Evolutionary conservation across 2,888 invertebrate genomes (phyloP), one percentile per base, ranked within the genome.

Genomic region (Eupithecia exiguata): DNA sequence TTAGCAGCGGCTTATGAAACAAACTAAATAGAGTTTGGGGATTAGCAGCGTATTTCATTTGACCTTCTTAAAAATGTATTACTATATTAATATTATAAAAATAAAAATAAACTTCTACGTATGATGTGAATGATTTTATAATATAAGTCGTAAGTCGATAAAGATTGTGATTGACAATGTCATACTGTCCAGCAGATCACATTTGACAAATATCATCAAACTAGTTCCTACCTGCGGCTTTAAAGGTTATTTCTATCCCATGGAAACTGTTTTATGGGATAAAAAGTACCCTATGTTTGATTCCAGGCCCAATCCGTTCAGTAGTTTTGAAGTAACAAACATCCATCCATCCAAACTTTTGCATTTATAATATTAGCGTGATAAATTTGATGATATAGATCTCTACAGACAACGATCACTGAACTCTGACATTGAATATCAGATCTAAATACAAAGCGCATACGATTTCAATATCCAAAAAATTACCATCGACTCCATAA

Each of bases 381-480:
- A n/a, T n/a, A n/a, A n/a, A n/a, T n/a, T n/a, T n/a, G n/a, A n/a
- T n/a, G n/a, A n/a, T n/a, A n/a, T n/a, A 18, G 18, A 46, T 46
- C 18, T 46, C 18, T 53, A 53, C 53, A 49, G 58, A 25, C 25
- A 58, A 58, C 58, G 25, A 58, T 58, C 58, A 58, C 5, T 25
- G 25, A 58, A 58, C 10, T 40, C 49, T 74, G 71, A 67, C 69
- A 69, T 72, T 75, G 71, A 67, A 66, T 35, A 40, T 30, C 12
- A 67, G 16, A n/a, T 68, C 58, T 65, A 68, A 72, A 53, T 69
- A 69, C 53, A 71, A n/a, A 53, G 16, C 18, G 21, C 21, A 38
- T 66, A 49, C 6, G 21, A 68, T 18, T 68, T 67, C 30, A 53
- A n/a, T 69, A 62, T 69, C 36, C 21, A 35, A 70, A 58, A 63